phyloP scores from a whole-genome alignment of 2,797 vertebrate species.

The Chrosomus eos region DNA sequence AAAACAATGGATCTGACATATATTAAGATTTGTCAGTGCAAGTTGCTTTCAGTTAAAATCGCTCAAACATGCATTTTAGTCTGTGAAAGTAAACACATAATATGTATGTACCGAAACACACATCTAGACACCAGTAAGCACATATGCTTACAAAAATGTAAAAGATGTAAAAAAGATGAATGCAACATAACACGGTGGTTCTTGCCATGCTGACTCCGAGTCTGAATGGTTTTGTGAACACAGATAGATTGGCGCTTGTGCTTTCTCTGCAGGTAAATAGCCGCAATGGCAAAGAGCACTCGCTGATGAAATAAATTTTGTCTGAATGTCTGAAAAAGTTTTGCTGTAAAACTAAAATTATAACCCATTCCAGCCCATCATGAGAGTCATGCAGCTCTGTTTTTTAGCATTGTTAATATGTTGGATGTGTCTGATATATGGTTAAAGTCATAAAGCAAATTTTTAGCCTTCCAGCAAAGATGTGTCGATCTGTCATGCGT shows the following conservation, averaged over 20 bases:
- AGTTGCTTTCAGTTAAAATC: no score
- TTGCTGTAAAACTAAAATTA: neutral
- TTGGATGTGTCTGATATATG: constrained; percentile 62
- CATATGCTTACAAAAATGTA: no score
- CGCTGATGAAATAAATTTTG: neutral
- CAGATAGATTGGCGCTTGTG: no score
- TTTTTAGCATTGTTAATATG: constrained; percentile 63
- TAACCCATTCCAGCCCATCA: neutral
- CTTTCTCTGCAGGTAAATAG: neutral
- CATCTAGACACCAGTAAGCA: no score
- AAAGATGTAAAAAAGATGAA: no score
- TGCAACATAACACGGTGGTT: no score
- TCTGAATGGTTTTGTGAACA: neutral
- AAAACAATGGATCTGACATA: no score
- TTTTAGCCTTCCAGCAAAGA: constrained; percentile 55
- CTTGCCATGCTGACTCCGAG: neutral
- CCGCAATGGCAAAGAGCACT: neutral
- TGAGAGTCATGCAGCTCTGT: constrained; percentile 53
- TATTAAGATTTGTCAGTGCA: no score
- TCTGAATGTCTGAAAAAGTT: neutral
- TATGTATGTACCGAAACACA: no score
- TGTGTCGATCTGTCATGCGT: constrained; percentile 58
- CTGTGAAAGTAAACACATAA: no score
- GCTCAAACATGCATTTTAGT: no score
- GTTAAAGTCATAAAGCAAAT: constrained; percentile 65